Conservation (phyloP, 2,113 vertebrate species). For the Leucopsar rothschildi region DNA sequence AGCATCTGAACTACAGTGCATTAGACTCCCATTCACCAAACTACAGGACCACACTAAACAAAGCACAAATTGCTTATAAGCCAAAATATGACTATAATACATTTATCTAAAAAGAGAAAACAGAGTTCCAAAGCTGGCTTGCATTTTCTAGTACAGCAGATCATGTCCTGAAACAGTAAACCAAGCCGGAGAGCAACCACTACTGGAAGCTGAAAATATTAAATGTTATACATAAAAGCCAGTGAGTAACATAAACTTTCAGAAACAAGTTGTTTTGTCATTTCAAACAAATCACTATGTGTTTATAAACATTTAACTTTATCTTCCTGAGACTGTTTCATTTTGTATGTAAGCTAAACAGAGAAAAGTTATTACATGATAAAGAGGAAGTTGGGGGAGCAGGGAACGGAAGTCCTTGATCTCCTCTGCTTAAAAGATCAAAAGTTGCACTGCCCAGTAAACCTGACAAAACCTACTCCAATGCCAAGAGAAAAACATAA, state of each 20-base stretch:
- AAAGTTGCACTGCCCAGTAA: not conserved
- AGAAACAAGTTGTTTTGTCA: not conserved
- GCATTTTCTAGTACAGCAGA: not conserved
- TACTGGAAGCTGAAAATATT: not conserved
- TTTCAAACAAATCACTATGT: not conserved
- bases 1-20: not conserved
- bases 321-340: not conserved
- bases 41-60: not conserved
- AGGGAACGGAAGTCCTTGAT: not conserved
- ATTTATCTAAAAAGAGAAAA: not conserved
- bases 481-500: not conserved
- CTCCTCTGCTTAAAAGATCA: not conserved
- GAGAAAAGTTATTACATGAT: not conserved
- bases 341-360: not conserved
- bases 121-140: not conserved
- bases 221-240: not conserved
- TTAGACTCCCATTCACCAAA: not conserved
- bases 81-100: not conserved
- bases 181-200: not conserved
- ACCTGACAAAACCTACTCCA: not conserved
- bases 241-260: not conserved
- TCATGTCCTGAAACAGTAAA: not conserved
- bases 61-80: not conserved
- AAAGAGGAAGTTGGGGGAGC: not conserved
- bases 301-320: not conserved